A percentile compares a stretch with the other conserved stretches of the same genome.
phyloP scores from a whole-genome alignment of 2,888 invertebrate species.

The Hydrotaea diabolus region DNA sequence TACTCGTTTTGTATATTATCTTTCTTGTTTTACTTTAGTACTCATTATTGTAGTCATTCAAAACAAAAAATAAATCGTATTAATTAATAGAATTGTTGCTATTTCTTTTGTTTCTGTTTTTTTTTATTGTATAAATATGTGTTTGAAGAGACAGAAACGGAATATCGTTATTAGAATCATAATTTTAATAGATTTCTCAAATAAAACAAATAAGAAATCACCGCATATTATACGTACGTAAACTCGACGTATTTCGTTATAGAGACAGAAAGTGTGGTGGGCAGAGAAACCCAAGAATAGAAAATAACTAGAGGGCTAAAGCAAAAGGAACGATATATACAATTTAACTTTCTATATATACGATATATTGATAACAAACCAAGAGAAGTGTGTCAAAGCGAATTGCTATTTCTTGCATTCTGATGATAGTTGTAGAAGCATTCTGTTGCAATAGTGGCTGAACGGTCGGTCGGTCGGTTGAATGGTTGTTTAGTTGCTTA shows the following conservation, averaged over 20 bases:
- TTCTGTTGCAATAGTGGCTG: constrained; percentile 35
- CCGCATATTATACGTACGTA: constrained; percentile 9
- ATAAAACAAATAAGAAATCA: constrained; percentile 23
- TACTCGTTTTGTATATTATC: constrained; percentile 49
- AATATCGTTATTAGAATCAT: constrained; percentile 6
- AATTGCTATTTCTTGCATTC: constrained; percentile 44
- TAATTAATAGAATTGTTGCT: neutral
- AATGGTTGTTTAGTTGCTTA: constrained; percentile 5
- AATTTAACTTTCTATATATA: constrained; percentile 36
- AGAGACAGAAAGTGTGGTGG: neutral
- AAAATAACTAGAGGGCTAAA: neutral
- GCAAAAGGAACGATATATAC: constrained; percentile 43
- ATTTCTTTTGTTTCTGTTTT: neutral
- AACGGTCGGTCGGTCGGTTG: neutral
- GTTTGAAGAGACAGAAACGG: neutral
- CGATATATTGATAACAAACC: constrained; percentile 27
- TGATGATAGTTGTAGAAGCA: neutral
- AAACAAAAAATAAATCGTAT: constrained; percentile 13
- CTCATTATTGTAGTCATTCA: constrained; percentile 47
- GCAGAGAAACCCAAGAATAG: neutral
- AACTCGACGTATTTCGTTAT: constrained; percentile 24
- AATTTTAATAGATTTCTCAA: constrained; percentile 7
- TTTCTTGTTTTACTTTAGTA: constrained; percentile 25
- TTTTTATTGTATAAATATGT: neutral
- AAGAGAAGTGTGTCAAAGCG: constrained; percentile 29